These are phyloP conservation scores for Acrocyrtus sp. DNA, from an alignment of 2,888 invertebrate genomes.

Conservation along the genomic window DNA sequence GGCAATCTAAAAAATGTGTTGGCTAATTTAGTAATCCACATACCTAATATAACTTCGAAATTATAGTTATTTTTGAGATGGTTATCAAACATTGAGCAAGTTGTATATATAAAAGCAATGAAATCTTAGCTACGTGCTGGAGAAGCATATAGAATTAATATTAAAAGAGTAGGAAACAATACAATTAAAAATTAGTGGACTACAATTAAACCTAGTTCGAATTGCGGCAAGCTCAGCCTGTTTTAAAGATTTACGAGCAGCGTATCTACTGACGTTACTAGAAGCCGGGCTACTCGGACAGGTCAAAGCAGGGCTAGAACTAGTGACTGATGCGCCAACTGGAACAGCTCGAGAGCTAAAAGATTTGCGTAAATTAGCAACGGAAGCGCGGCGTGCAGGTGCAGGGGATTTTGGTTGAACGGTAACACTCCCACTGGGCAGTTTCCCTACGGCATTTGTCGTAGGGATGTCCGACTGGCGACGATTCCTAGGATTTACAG, in stretches of 20 bases:
- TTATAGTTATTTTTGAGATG: too few relatives aligned
- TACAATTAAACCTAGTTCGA: constrained; percentile 31
- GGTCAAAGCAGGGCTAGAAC: not conserved
- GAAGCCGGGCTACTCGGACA: constrained; percentile 12
- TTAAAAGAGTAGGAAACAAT: too few relatives aligned
- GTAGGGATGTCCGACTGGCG: too few relatives aligned
- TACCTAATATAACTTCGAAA: too few relatives aligned
- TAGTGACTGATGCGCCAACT: not conserved
- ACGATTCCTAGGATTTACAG: too few relatives aligned
- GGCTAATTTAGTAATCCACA: too few relatives aligned
- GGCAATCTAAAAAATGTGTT: constrained; percentile 58
- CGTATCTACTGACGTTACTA: constrained; percentile 6
- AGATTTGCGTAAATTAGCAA: constrained; percentile 29
- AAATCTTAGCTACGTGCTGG: not conserved
- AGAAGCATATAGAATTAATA: constrained; percentile 17
- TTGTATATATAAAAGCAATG: not conserved
- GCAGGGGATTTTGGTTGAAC: constrained; percentile 24
- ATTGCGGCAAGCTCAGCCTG: constrained; percentile 25
- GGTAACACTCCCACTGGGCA: too few relatives aligned
- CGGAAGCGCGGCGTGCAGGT: constrained; percentile 15
- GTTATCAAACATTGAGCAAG: not conserved
- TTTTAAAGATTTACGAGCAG: constrained; percentile 28
- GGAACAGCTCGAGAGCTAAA: constrained; percentile 12
- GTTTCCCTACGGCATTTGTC: too few relatives aligned
- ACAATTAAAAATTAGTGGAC: too few relatives aligned